Evolutionary conservation across 2,888 invertebrate genomes (phyloP).

Genomic region (Thyatira batis): DNA sequence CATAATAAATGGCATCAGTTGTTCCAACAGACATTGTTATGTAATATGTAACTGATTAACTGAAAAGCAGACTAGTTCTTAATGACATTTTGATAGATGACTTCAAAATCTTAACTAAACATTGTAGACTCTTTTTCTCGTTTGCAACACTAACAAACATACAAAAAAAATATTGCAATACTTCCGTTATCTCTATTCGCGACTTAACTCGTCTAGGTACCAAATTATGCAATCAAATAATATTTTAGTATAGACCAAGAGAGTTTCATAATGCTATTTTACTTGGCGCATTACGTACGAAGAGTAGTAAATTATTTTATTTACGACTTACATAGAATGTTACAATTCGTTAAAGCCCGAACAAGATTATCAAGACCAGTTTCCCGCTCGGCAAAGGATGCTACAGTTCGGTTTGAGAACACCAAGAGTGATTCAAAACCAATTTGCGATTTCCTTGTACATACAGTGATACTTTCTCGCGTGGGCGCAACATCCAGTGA

Average conservation of each 20-base stretch:
- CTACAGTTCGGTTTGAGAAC: slow-evolving; percentile 12
- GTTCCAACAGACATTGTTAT: not conserved
- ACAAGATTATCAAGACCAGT: too few species aligned
- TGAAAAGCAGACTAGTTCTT: not conserved
- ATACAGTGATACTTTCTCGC: slow-evolving; percentile 22
- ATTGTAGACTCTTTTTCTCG: not conserved
- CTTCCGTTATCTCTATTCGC: too few species aligned
- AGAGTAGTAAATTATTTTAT: too few species aligned
- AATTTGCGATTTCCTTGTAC: slow-evolving; percentile 42
- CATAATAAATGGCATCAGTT: not conserved
- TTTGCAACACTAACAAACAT: too few species aligned
- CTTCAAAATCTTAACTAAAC: not conserved
- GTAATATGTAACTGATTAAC: not conserved
- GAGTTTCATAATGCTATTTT: too few species aligned
- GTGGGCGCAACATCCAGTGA: slow-evolving; percentile 57
- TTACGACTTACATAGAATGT: too few species aligned
- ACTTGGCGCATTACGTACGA: too few species aligned
- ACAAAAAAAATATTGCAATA: too few species aligned
- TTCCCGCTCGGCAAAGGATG: slow-evolving; percentile 10
- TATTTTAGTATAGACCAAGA: too few species aligned
- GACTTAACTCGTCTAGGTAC: too few species aligned
- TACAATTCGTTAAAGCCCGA: too few species aligned
- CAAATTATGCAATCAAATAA: too few species aligned
- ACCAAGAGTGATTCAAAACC: slow-evolving; percentile 32
- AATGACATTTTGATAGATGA: not conserved